Evolutionary conservation across 2,113 vertebrate species (phyloP).

Genomic region (Ornithorhynchus anatinus): DNA sequence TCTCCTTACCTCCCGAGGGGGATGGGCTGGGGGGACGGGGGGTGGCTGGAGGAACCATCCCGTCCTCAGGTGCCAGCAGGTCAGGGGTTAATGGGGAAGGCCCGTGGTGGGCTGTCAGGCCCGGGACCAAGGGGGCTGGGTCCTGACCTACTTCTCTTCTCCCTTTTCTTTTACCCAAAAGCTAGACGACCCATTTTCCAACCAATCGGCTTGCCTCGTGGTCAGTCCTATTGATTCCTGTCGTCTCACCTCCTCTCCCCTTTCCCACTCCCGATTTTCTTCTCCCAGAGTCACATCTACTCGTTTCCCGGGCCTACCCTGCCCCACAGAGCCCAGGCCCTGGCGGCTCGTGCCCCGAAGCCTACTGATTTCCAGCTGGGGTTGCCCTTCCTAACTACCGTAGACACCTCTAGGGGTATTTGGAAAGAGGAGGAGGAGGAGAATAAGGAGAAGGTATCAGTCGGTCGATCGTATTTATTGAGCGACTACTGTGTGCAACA

Average conservation of each 20-base stretch:
- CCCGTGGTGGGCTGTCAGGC: constrained; percentile 19
- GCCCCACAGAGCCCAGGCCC: not conserved
- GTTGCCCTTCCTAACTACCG: too few species aligned
- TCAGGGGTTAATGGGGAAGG: constrained; percentile 34
- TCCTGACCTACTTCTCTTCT: constrained; percentile 60
- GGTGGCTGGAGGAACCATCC: too few species aligned
- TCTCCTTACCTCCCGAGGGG: too few species aligned
- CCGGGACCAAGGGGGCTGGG: constrained; percentile 27
- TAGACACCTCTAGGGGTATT: too few species aligned
- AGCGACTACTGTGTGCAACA: too few species aligned
- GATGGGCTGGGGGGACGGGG: too few species aligned
- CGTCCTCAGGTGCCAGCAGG: too few species aligned
- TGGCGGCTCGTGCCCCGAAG: not conserved
- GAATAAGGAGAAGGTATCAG: too few species aligned
- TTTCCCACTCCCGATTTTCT: not conserved
- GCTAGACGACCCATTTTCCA: constrained; percentile 68
- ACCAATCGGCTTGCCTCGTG: constrained; percentile 57
- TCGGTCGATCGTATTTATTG: too few species aligned
- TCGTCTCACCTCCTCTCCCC: constrained; percentile 33
- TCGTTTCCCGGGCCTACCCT: not conserved
- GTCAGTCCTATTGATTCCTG: constrained; percentile 57
- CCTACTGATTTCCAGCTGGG: not conserved
- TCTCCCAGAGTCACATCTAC: too few species aligned
- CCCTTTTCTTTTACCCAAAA: constrained; percentile 36
- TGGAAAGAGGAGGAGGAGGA: too few species aligned